These are phyloP conservation scores for Cosmia trapezina DNA, from an alignment of 2,888 invertebrate species.

Conservation along the genomic window DNA sequence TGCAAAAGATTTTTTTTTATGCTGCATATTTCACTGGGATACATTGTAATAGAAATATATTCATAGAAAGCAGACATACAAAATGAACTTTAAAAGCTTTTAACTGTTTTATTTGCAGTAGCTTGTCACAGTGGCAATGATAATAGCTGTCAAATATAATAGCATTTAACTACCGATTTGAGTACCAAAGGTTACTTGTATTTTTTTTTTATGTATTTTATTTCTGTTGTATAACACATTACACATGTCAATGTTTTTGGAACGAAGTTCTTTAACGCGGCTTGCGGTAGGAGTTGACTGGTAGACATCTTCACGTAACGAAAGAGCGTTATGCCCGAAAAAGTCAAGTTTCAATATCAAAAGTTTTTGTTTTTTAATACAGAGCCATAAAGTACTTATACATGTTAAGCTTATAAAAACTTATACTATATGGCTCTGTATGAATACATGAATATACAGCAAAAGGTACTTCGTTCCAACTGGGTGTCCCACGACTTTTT, in stretches of 20 bases:
- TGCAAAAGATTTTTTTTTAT: neutral
- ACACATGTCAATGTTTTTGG: neutral
- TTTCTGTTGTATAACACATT: conserved; percentile 9
- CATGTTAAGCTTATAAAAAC: too few species aligned
- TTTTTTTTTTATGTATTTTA: neutral
- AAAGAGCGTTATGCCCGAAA: too few species aligned
- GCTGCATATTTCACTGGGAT: conserved; percentile 13
- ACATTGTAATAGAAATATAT: neutral
- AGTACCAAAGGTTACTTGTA: neutral
- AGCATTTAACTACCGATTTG: conserved; percentile 4
- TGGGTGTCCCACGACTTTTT: neutral
- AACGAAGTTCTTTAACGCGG: too few species aligned
- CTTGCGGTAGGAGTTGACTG: too few species aligned
- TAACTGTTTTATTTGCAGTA: neutral
- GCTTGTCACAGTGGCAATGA: neutral
- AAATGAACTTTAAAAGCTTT: conserved; percentile 3
- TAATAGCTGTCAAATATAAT: neutral
- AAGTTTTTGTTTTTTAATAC: too few species aligned
- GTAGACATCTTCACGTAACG: too few species aligned
- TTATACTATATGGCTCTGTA: too few species aligned
- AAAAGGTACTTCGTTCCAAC: too few species aligned
- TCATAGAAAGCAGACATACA: neutral
- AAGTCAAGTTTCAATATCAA: too few species aligned
- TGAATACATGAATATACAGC: too few species aligned
- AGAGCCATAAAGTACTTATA: too few species aligned